phyloP scores from a whole-genome alignment of 2,797 vertebrate species.

The Discoglossus pictus region DNA sequence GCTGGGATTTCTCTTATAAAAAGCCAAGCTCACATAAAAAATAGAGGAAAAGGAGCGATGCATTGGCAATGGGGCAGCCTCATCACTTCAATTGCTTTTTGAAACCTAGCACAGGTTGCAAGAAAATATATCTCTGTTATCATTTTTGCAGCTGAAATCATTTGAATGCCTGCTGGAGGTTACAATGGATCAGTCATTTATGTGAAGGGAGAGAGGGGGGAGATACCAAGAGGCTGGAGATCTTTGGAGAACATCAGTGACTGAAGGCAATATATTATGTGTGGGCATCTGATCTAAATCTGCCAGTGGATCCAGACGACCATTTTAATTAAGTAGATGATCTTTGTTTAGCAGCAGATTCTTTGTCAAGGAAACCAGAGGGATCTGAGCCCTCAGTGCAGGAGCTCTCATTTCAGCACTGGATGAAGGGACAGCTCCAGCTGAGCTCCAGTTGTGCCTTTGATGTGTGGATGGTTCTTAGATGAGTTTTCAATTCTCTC shows the following conservation, averaged over 20 bases:
- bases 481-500: conserved; percentile 51
- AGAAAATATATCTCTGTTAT: conserved; percentile 11
- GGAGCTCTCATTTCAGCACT: conserved; percentile 36
- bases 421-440: conserved; percentile 38
- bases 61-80: conserved; percentile 36
- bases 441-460: conserved; percentile 51
- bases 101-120: conserved; percentile 27
- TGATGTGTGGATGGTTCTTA: conserved; percentile 52
- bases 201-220: conserved; percentile 9
- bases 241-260: conserved; percentile 21
- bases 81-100: conserved; percentile 31
- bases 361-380: conserved; percentile 6
- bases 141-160: conserved; percentile 40
- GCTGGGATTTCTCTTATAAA: conserved; percentile 40
- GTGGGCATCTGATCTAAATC: conserved; percentile 42
- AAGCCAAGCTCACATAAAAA: conserved; percentile 30
- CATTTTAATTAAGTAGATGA: conserved; percentile 50
- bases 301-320: conserved; percentile 33
- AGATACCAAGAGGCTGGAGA: conserved; percentile 22
- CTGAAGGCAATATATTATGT: conserved; percentile 42
- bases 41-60: conserved; percentile 44
- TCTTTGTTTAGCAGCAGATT: conserved; percentile 38
- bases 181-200: conserved; percentile 35
- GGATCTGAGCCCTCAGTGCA: conserved; percentile 8
- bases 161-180: conserved; percentile 34